Conservation (phyloP, 2,797 vertebrate species). For the Sphaeramia orbicularis region DNA sequence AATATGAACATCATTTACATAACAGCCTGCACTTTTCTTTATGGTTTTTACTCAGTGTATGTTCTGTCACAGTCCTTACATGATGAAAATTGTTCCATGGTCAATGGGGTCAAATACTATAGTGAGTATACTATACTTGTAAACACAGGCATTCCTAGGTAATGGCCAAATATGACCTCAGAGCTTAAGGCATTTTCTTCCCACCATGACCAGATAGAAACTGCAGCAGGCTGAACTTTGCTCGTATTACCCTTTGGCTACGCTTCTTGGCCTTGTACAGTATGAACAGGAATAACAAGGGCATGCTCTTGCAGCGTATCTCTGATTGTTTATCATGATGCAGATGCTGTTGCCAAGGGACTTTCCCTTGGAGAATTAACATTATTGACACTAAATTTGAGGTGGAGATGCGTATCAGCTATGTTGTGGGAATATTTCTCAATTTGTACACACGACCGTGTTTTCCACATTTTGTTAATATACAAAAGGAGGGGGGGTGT, state of each 20-base stretch:
- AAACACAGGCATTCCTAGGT: conserved; percentile 28
- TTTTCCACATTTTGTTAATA: too few relatives aligned
- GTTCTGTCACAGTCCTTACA: not conserved
- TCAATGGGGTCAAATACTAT: not conserved
- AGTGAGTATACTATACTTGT: conserved; percentile 2
- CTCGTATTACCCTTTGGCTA: conserved; percentile 31
- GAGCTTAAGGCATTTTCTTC: conserved; percentile 1
- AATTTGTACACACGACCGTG: not conserved
- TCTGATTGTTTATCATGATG: conserved; percentile 12
- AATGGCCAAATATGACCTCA: conserved; percentile 28
- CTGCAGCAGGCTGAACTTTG: conserved; percentile 28
- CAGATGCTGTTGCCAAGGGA: conserved; percentile 5
- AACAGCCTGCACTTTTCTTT: too few relatives aligned
- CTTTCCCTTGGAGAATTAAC: conserved; percentile 17
- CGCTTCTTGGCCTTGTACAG: conserved; percentile 20
- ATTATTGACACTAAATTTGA: not conserved
- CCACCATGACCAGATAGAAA: conserved; percentile 23
- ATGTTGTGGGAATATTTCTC: conserved; percentile 7
- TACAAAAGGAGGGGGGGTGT: not conserved
- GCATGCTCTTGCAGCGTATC: conserved; percentile 9
- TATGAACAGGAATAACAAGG: conserved; percentile 13
- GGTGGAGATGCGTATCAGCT: conserved; percentile 1
- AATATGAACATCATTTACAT: not conserved
- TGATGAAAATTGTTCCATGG: not conserved
- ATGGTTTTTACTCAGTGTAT: not conserved